Percentiles rank a stretch among this genome's conserved stretches.
phyloP scores from a whole-genome alignment of 35 echinoderm and acorn worm species.

The Ophioderma brevispina region DNA sequence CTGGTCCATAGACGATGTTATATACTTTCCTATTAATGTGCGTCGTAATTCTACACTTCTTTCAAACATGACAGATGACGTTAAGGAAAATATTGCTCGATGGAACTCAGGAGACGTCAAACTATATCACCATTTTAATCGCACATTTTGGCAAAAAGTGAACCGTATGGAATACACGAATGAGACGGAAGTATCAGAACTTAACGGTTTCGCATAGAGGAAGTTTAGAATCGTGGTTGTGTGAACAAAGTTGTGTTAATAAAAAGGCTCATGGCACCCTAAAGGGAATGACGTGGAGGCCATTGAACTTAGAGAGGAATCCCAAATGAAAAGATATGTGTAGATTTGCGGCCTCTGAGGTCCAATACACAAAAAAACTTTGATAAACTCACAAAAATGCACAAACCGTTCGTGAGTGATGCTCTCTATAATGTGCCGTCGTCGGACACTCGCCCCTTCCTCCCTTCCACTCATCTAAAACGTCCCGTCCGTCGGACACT shows the following conservation, averaged over 20 bases:
- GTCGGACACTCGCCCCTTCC: too few species aligned
- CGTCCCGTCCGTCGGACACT: too few species aligned
- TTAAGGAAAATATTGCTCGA: neutral
- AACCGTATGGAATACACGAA: conserved; percentile 56
- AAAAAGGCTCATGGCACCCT: conserved; percentile 62
- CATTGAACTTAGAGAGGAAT: conserved; percentile 41
- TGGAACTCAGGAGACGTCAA: conserved; percentile 77
- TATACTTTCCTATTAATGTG: conserved; percentile 63
- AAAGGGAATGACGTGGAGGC: conserved; percentile 54
- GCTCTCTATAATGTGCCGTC: too few species aligned
- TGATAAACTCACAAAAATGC: too few species aligned
- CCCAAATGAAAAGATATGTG: too few species aligned
- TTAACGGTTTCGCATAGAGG: conserved; percentile 28
- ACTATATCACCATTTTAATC: conserved; percentile 75
- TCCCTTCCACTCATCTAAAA: too few species aligned
- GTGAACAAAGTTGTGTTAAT: conserved; percentile 9
- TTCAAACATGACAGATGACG: neutral
- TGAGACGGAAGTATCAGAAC: conserved; percentile 32
- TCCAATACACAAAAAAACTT: too few species aligned
- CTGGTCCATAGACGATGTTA: conserved; percentile 91
- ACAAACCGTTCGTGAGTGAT: too few species aligned
- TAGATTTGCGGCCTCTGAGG: too few species aligned
- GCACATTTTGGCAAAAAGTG: conserved; percentile 73
- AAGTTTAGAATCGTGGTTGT: conserved; percentile 43
- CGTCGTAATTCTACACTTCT: conserved; percentile 47